These are phyloP conservation scores for Pelodiscus sinensis DNA, from an alignment of 2,113 vertebrate genomes.

Conservation along the genomic window DNA sequence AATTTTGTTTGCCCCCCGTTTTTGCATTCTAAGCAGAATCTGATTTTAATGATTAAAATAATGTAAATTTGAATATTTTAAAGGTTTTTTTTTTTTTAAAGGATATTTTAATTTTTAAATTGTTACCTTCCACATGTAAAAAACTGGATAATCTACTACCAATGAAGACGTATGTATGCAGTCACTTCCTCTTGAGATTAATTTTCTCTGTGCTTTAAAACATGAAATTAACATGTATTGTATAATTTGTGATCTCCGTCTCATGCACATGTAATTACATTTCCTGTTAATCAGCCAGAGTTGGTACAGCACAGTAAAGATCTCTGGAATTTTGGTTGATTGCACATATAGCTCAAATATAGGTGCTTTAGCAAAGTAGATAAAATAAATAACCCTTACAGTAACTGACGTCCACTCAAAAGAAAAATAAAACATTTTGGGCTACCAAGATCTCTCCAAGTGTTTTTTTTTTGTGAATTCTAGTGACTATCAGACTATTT, in stretches of 20 bases:
- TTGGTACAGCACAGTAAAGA: conserved; percentile 20
- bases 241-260: neutral
- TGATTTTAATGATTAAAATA: neutral
- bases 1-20: neutral
- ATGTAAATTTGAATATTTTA: neutral
- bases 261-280: neutral
- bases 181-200: accelerated
- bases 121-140: neutral
- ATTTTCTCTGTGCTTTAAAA: neutral
- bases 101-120: neutral
- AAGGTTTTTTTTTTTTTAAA: neutral
- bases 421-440: neutral
- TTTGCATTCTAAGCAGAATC: neutral
- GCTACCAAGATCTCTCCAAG: no score
- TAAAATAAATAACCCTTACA: conserved; percentile 56
- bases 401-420: conserved; percentile 55
- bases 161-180: neutral
- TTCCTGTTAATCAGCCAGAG: conserved; percentile 30
- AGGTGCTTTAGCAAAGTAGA: neutral
- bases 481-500: neutral
- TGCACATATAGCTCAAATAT: neutral
- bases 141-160: neutral
- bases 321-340: conserved; percentile 60
- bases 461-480: no score
- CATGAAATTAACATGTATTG: accelerated